Percentiles rank a stretch among this genome's conserved stretches.
phyloP scores from a whole-genome alignment of 92 coral and sea anemone genomes.

The Siderastrea siderea region DNA sequence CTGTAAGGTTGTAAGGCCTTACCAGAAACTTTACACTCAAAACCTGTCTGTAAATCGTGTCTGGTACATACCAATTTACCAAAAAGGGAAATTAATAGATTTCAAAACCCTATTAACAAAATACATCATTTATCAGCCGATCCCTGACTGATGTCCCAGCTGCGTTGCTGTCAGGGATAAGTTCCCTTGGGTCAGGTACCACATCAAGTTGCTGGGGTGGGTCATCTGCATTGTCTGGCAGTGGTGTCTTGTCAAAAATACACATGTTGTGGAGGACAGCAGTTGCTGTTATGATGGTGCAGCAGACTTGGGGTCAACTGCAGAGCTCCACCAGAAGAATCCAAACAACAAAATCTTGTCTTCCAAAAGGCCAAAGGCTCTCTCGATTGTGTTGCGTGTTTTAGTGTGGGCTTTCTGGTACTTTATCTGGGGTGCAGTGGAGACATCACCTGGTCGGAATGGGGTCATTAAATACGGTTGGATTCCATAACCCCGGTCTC shows the following conservation, averaged over 20 bases:
- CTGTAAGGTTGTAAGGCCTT: too few relatives aligned
- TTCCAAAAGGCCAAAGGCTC: not conserved
- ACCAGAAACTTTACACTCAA: too few relatives aligned
- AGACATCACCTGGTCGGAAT: too few relatives aligned
- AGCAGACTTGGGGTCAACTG: too few relatives aligned
- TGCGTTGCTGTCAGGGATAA: not conserved
- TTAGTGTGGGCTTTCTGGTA: constrained; percentile 2
- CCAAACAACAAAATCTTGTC: not conserved
- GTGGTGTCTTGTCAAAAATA: not conserved
- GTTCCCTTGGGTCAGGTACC: not conserved
- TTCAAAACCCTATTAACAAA: too few relatives aligned
- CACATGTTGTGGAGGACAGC: not conserved
- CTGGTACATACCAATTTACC: too few relatives aligned
- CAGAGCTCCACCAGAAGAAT: too few relatives aligned
- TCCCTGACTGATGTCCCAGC: not conserved
- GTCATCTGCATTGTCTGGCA: not conserved
- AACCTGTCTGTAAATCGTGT: too few relatives aligned
- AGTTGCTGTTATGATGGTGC: too few relatives aligned
- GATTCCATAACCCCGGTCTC: not conserved
- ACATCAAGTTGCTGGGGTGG: not conserved
- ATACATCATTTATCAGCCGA: too few relatives aligned
- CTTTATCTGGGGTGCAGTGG: not conserved
- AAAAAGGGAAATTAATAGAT: too few relatives aligned
- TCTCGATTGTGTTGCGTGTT: not conserved
- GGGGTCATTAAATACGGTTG: too few relatives aligned